Percentiles rank a stretch among this genome's conserved stretches.
Conservation (phyloP, 1,140 invertebrate species). For the Maniola jurtina region DNA sequence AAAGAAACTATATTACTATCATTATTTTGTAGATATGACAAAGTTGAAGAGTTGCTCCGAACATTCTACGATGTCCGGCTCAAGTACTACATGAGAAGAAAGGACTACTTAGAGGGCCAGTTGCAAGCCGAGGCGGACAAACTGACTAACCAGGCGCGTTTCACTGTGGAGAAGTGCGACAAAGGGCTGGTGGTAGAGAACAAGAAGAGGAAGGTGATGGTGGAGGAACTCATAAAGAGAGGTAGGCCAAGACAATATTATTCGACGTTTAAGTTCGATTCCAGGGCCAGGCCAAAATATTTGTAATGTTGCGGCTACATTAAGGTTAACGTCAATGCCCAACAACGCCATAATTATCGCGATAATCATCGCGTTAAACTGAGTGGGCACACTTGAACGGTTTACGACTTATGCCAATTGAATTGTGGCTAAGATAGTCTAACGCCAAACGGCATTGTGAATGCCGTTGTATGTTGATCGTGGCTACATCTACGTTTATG, state of each 20-base stretch:
- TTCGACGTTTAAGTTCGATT: too few relatives aligned
- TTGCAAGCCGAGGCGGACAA: constrained; percentile 94
- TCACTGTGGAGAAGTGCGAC: constrained; percentile 98
- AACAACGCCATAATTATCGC: too few relatives aligned
- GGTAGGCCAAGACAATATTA: constrained; percentile 38
- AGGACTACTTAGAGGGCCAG: constrained; percentile 94
- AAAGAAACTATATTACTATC: not conserved
- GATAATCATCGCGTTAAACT: too few relatives aligned
- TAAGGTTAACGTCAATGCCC: too few relatives aligned
- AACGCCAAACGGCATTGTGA: too few relatives aligned
- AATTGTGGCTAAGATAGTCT: too few relatives aligned
- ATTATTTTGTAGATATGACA: constrained; percentile 79
- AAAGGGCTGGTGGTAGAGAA: constrained; percentile 95
- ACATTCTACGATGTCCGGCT: constrained; percentile 93
- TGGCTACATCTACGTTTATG: too few relatives aligned
- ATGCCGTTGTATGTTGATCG: too few relatives aligned
- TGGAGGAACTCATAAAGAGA: constrained; percentile 90
- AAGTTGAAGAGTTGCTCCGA: constrained; percentile 88
- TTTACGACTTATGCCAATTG: too few relatives aligned
- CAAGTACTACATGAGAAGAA: constrained; percentile 91
- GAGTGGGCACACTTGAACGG: too few relatives aligned
- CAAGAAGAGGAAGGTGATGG: constrained; percentile 96
- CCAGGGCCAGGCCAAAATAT: too few relatives aligned
- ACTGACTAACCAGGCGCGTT: constrained; percentile 95
- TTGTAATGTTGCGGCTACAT: too few relatives aligned